Evolutionary conservation across 2,888 invertebrate genomes (phyloP), one percentile per base, ranked within the genome.

Genomic region (Scaptomyza parva): DNA sequence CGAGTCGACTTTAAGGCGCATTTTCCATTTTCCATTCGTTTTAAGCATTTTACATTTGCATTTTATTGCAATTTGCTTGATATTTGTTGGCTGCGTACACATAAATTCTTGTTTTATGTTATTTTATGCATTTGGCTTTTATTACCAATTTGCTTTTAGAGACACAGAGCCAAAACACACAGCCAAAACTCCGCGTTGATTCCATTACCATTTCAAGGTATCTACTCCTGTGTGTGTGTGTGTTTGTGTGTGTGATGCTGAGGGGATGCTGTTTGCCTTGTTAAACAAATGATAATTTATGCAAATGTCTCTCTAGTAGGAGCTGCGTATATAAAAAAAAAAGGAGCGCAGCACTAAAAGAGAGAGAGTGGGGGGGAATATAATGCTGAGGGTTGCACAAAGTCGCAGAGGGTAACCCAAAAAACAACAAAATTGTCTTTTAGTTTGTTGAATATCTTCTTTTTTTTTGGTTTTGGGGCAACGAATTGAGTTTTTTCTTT

Each of bases 211-310:
- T 76, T 66, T 76, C 58, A 76, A 63, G 77, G 63, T 66, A 43
- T 61, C 57, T 43, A 33, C 52, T 30, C 37, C 7, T 20, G 11
- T 39, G 43, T 41, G 35, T 58, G 35, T 37, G 33, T 20, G n/a
- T 39, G 44, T 43, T n/a, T 41, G 35, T 58, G 35, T 37, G 33
- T 20, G n/a, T 39, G 44, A n/a, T n/a, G n/a, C n/a, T 43, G 22
- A 18, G 30, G 41, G 64, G 55, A 41, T 51, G 43, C 62, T 74
- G 70, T 37, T 37, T 37, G 61, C 59, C 74, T 77, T 86, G 76
- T 83, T 84, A 82, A 81, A 78, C 84, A 89, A 89, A 89, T 86
- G 86, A 88, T 89, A 89, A 89, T 89, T 89, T 89, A 89, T 89
- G 90, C 83, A 89, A 89, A 89, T 89, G 84, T 79, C 85, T 81